These are phyloP conservation scores for Actinopyga echinites DNA, from an alignment of 53 echinoderm and acorn worm species.

Conservation along the genomic window DNA sequence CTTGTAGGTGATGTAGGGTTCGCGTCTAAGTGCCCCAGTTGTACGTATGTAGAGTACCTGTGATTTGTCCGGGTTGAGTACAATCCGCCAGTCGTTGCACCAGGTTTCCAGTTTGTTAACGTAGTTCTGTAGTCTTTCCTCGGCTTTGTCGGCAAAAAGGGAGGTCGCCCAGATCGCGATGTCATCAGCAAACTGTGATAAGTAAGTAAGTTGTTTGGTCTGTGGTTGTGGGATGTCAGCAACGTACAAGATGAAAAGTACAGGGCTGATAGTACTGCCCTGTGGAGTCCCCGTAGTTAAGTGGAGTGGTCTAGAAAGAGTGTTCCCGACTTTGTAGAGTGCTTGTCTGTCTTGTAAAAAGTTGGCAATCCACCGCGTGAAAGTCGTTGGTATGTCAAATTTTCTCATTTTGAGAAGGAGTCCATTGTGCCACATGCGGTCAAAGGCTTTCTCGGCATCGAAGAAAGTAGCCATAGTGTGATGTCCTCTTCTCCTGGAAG, in stretches of 20 bases:
- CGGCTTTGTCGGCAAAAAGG: too few species aligned
- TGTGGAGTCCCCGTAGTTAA: slow-evolving; percentile 2
- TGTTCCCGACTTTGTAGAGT: background rate
- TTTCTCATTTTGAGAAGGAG: background rate
- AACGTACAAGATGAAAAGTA: background rate
- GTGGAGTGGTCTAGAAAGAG: background rate
- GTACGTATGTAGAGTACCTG: too few species aligned
- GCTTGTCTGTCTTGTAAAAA: background rate
- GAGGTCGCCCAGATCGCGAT: slow-evolving; percentile 9
- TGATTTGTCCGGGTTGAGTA: too few species aligned
- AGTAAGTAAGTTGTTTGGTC: background rate
- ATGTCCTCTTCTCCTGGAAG: background rate
- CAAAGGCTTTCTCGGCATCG: background rate
- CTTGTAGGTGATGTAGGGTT: too few species aligned
- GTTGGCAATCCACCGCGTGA: background rate
- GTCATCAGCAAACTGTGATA: slow-evolving; percentile 9
- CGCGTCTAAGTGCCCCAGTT: too few species aligned
- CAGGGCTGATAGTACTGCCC: slow-evolving; percentile 8
- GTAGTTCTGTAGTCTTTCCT: too few species aligned
- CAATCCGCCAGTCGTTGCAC: slow-evolving; percentile 16
- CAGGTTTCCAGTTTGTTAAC: background rate
- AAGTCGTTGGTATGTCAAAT: background rate
- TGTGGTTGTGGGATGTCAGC: slow-evolving; percentile 4
- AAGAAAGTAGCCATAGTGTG: background rate
- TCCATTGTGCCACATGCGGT: background rate